Evolutionary conservation across 2,888 invertebrate genomes (phyloP), one percentile per base, ranked within the genome.

Genomic region (Chrysolina haemoptera): DNA sequence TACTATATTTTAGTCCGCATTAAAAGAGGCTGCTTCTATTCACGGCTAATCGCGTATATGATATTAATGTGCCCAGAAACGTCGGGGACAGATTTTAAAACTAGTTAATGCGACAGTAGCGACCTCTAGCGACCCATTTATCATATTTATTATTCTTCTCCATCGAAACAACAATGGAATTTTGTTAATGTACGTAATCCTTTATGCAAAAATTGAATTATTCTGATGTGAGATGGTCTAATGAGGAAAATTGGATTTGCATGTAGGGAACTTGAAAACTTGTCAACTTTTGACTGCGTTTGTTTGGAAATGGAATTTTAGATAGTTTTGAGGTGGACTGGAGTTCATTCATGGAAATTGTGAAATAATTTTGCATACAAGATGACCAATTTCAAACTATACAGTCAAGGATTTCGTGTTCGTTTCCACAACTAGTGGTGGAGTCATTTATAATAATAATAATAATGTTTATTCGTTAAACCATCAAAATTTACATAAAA

Each of bases 41-140:
- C 87, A 86, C 86, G 84, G 85, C 84, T 87, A 88, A 88, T 88
- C 87, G 87, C 86, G 87, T 86, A 87, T 87, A 85, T 85, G 87
- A 87, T 87, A 88, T 88, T 88, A 88, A 88, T 88, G 86, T 84
- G 84, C 86, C 82, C 84, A 83, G 85, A 86, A 86, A 87, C 84
- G 88, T 88, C 88, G 84, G 81, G 83, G 86, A 84, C 88, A 88
- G 88, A 87, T 87, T 87, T 87, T 86, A 85, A 86, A 87, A 86
- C 85, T 86, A 84, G 85, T 84, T 86, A 86, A 86, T 86, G 87
- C 85, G 86, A 86, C 86, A 85, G 85, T 86, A 84, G 86, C 86
- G 83, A 85, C 84, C 86, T 86, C 86, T 77, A 80, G 82, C 81
- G 84, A 75, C 82, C 81, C 85, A 85, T 87, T 85, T 83, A 86